A percentile compares a stretch with the other conserved stretches of the same genome.
Conservation (phyloP, 2,113 vertebrate species). For the Tragelaphus scriptus region DNA sequence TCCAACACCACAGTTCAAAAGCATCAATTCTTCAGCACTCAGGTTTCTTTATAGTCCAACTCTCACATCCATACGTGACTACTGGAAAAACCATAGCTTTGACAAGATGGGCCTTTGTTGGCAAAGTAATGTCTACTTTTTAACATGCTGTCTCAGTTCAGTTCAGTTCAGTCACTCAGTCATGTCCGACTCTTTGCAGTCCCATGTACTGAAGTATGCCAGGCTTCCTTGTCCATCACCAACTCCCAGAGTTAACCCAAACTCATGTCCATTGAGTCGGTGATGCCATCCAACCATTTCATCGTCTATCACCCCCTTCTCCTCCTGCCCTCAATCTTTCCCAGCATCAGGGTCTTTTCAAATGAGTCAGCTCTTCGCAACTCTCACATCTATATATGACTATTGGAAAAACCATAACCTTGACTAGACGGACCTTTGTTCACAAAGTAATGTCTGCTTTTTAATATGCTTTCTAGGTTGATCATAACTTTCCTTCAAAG, state of each 20-base stretch:
- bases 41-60: background rate
- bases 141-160: background rate
- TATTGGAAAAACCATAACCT: background rate
- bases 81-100: background rate
- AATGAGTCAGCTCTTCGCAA: background rate
- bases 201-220: rapidly evolving
- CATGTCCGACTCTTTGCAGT: rapidly evolving
- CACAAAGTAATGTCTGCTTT: background rate
- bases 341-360: background rate
- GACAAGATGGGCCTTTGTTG: background rate
- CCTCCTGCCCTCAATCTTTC: background rate
- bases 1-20: background rate
- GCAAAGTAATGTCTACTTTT: background rate
- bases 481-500: background rate
- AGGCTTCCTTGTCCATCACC: background rate
- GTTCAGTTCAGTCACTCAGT: background rate
- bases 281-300: background rate
- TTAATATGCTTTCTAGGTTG: background rate
- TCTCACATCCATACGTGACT: background rate
- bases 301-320: background rate
- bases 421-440: background rate
- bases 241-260: rapidly evolving
- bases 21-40: rapidly evolving
- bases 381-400: background rate
- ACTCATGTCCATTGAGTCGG: background rate